These are phyloP conservation scores for Choristoneura rosaceana DNA, from an alignment of 2,888 invertebrate genomes.

Conservation along the genomic window DNA sequence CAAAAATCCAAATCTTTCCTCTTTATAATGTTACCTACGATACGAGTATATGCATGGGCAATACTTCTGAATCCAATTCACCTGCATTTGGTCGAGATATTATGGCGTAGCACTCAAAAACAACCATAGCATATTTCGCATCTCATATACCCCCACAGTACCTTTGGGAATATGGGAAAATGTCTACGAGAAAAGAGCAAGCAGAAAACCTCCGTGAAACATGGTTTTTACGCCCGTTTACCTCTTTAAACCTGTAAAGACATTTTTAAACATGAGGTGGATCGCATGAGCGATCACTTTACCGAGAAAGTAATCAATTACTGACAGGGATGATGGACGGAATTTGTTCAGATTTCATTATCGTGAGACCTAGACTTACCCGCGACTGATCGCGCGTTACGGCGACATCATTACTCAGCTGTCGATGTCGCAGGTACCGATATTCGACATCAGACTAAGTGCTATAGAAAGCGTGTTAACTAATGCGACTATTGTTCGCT, in stretches of 20 bases:
- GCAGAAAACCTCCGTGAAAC: background rate
- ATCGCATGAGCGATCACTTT: constrained; percentile 18
- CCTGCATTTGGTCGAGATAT: background rate
- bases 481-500: background rate
- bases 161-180: background rate
- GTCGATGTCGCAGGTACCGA: constrained; percentile 3
- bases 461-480: background rate
- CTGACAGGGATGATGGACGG: constrained; percentile 25
- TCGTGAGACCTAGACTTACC: constrained; percentile 18
- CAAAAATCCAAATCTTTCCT: no score
- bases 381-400: constrained; percentile 15
- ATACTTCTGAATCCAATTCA: background rate
- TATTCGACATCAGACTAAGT: background rate
- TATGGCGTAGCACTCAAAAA: background rate
- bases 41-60: background rate
- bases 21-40: no score
- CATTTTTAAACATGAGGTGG: constrained; percentile 1
- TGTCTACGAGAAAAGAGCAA: background rate
- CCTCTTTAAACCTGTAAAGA: constrained; percentile 18
- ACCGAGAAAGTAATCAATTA: constrained; percentile 30
- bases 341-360: constrained; percentile 30
- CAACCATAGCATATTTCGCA: background rate
- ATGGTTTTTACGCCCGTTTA: background rate
- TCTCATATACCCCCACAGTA: background rate
- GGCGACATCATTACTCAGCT: constrained; percentile 12